Evolutionary conservation across 2,888 invertebrate species (phyloP).

Genomic region (Pandemis heparana): DNA sequence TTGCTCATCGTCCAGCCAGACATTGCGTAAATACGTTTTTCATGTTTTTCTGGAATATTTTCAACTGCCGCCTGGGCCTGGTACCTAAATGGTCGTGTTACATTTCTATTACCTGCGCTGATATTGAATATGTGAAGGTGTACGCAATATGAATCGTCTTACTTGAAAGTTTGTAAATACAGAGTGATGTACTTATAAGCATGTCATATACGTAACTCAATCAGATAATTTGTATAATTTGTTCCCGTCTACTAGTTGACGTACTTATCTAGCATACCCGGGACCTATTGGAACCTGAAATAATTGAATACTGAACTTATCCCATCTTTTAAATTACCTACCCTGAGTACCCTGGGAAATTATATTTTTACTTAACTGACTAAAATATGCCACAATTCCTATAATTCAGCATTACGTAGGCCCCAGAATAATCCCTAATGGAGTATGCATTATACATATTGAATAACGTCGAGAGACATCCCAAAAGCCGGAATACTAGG

Average conservation of each 20-base stretch:
- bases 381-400: background rate
- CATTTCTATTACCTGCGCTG: background rate
- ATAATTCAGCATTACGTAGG: background rate
- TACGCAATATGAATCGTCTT: background rate
- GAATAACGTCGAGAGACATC: background rate
- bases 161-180: background rate
- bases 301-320: background rate
- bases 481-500: background rate
- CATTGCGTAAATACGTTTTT: conserved; percentile 4
- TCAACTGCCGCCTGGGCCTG: background rate
- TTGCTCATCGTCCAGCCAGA: conserved; percentile 13
- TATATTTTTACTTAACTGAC: background rate
- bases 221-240: too few species aligned
- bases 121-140: too few species aligned
- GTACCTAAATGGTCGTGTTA: background rate
- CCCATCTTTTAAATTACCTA: background rate
- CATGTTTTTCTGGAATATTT: background rate
- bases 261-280: too few species aligned
- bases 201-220: too few species aligned
- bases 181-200: too few species aligned
- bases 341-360: background rate
- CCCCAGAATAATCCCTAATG: background rate
- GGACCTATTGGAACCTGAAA: background rate
- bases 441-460: background rate
- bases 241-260: too few species aligned